These are phyloP conservation scores for Spermophilus dauricus DNA, from an alignment of 2,113 vertebrate genomes.

Conservation along the genomic window DNA sequence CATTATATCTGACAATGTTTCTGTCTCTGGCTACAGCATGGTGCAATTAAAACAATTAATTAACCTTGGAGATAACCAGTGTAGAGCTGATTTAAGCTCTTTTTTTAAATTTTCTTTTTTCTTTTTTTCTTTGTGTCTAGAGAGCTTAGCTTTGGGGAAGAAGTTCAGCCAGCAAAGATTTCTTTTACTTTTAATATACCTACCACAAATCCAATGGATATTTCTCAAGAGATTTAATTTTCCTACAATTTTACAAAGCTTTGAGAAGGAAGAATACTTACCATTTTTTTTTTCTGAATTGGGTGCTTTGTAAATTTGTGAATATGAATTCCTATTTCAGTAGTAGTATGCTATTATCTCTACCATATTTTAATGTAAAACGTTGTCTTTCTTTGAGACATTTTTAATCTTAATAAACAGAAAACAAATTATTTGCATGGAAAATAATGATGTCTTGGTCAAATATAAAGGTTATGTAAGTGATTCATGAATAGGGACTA, in stretches of 20 bases:
- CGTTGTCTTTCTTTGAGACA: neutral
- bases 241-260: constrained; percentile 33
- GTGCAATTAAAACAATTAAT: constrained; percentile 86
- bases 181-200: constrained; percentile 31
- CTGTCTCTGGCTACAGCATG: constrained; percentile 58
- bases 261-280: constrained; percentile 39
- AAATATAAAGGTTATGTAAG: neutral
- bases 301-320: neutral
- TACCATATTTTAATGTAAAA: constrained; percentile 24
- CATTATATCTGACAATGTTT: constrained; percentile 79
- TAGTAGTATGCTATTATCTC: neutral
- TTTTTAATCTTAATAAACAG: constrained; percentile 34
- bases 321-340: neutral
- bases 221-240: constrained; percentile 70
- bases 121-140: neutral
- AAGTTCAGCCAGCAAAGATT: constrained; percentile 75
- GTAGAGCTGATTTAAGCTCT: constrained; percentile 61
- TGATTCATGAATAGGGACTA: neutral
- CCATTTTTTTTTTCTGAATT: neutral
- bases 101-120: neutral
- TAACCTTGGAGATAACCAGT: constrained; percentile 80
- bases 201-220: constrained; percentile 68
- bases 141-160: constrained; percentile 50
- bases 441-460: neutral
- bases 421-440: neutral